Base-by-base conservation (phyloP, 2,113 vertebrate genomes). In the Gadus macrocephalus region DNA sequence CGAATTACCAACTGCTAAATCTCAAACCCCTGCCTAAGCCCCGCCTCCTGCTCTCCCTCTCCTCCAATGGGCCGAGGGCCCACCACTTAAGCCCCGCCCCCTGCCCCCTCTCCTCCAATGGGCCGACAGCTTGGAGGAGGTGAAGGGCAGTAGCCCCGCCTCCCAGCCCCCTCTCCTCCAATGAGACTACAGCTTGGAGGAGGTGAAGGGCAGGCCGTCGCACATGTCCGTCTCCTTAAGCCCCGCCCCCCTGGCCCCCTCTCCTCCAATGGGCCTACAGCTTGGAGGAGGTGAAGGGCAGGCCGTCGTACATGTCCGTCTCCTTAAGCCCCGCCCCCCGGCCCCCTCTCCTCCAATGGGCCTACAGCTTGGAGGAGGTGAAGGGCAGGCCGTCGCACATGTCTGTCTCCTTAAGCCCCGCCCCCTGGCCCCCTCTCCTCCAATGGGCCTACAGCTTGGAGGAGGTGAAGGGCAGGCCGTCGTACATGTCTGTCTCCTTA, bases 281-380 rank as follows among this genome's bases (percentile, higher is more conserved):
- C 83, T 96, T 98, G 74, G 96, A 96, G 84, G 81, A 5, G 55
- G 94, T 93, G 55, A 95, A 94, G 0, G 94, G 92, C 67, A 96
- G 80, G 11, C 25, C 25, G 25, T 25, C 25, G 25, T 2, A 25
- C 25, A 25, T 25, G 25, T 25, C 25, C 25, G 25, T 25, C 25
- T 25, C 25, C 25, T 3, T 25, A 25, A 25, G 25, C 25, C 25
- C 25, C 25, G 25, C 25, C 25, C 25, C 25, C 25, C 2, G 25
- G 25, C 25, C 25, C 25, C 25, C 25, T 25, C 25, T 25, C 25
- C 25, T 25, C 25, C 25, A 25, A 25, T 25, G 25, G 25, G 25
- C 25, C 25, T 89, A 98, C 78, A 98, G 90, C 83, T 96, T 98
- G 74, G 96, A 96, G 84, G 82, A 5, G 55, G 94, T 93, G 55